Evolutionary conservation across 2,888 invertebrate species (phyloP).

Genomic region (Drosophila mettleri): DNA sequence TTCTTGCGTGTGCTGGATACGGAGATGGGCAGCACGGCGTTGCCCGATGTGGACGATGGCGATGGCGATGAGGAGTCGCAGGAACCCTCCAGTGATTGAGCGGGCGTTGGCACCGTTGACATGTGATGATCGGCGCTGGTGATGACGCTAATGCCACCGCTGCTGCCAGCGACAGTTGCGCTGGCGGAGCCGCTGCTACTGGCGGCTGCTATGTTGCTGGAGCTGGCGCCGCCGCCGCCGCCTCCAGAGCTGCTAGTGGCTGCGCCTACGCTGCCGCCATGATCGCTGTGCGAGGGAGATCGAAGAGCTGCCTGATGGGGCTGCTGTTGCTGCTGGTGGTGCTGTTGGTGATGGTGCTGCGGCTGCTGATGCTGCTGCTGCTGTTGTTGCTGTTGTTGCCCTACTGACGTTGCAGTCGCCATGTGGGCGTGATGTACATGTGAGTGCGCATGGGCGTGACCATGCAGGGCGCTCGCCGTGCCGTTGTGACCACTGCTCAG

Average conservation of each 20-base stretch:
- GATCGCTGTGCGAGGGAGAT: slow-evolving; percentile 77
- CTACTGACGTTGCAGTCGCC: slow-evolving; percentile 72
- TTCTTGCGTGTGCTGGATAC: slow-evolving; percentile 86
- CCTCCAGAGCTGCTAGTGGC: slow-evolving; percentile 59
- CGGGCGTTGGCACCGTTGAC: slow-evolving; percentile 84
- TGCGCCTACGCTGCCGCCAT: slow-evolving; percentile 38
- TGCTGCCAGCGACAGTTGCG: slow-evolving; percentile 22
- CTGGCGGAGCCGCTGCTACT: slow-evolving; percentile 27
- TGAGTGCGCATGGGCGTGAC: slow-evolving; percentile 49
- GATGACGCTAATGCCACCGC: slow-evolving; percentile 54
- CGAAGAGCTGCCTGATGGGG: slow-evolving; percentile 60
- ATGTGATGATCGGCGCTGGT: slow-evolving; percentile 85
- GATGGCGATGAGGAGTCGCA: slow-evolving; percentile 88
- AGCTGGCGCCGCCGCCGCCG: slow-evolving; percentile 39
- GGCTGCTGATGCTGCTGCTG: slow-evolving; percentile 49
- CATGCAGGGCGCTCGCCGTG: slow-evolving; percentile 39
- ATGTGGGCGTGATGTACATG: slow-evolving; percentile 69
- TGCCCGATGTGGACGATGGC: slow-evolving; percentile 86
- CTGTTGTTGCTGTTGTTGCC: slow-evolving; percentile 53
- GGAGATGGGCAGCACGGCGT: slow-evolving; percentile 78
- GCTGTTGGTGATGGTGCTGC: slow-evolving; percentile 27
- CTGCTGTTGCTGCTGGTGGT: slow-evolving; percentile 58
- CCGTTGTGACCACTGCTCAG: slow-evolving; percentile 43
- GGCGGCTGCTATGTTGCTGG: slow-evolving; percentile 23
- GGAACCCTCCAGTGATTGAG: slow-evolving; percentile 85